Evolutionary conservation across 2,113 vertebrate species (phyloP), one percentile per base, ranked within the genome.

Genomic region (Salvelinus fontinalis): DNA sequence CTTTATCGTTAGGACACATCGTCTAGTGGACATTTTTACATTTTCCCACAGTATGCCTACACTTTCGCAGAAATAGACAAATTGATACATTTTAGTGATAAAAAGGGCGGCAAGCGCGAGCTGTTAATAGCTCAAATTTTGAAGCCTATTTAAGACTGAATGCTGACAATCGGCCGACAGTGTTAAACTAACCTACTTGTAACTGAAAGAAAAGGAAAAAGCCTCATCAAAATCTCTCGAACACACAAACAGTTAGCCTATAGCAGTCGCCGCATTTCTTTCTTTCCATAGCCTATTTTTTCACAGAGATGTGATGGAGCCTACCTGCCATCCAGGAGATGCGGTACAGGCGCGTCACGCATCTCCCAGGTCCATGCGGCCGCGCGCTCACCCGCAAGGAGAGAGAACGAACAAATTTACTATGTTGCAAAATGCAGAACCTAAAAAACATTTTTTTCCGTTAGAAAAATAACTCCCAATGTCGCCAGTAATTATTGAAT

Each of bases 241-340:
- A 9, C 59, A 62, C 59, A 22, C 59, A 62, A n/a, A 24, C 59
- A 24, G 59, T 8, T 62, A 8, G 7, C 7, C 2, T 62, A 24
- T 2, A 54, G 51, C 39, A 54, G 14, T 54, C 51, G 51, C 16
- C 51, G 51, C 51, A 54, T 54, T 18, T 16, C 51, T 16, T 54
- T 54, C 51, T 54, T 54, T 54, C 12, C 51, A 54, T 54, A 18
- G 29, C 29, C 29, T 14, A 39, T 68, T 20, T 68, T 34, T 39
- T 34, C 51, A 68, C 67, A n/a, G 27, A 2, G 29, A 16, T 70
- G 16, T 59, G 26, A 67, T 1, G 5, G 76, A 51, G 85, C 79
- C 87, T 87, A 94, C 93, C 92, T 92, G 87, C 80, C 92, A 91
- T 94, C 81, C 83, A 82, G 85, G 70, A 86, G 88, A 91, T 89